Evolutionary conservation across 92 coral and sea anemone genomes (phyloP).

Genomic region (Zoanthus sociatus): DNA sequence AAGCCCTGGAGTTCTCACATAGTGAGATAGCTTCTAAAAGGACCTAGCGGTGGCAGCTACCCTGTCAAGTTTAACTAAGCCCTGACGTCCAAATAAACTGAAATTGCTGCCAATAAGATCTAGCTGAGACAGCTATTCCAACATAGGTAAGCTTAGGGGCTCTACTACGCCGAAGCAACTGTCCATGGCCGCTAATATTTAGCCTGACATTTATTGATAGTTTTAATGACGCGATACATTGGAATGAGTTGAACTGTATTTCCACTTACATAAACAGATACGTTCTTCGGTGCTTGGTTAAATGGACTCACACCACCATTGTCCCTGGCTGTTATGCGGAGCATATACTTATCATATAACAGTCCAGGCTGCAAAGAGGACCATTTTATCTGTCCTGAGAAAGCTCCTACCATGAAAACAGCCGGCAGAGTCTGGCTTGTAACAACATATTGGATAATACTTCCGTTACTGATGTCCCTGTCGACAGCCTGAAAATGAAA

Average conservation of each 20-base stretch:
- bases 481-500: conserved; percentile 76
- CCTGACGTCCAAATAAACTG: background rate
- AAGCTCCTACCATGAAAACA: conserved; percentile 49
- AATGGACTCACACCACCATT: conserved; percentile 67
- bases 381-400: conserved; percentile 69
- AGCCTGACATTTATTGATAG: too few relatives aligned
- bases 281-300: conserved; percentile 60
- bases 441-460: conserved; percentile 61
- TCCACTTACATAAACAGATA: conserved; percentile 70
- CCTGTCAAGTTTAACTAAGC: background rate
- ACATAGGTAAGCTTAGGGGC: too few relatives aligned
- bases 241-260: background rate
- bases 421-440: conserved; percentile 58
- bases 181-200: too few relatives aligned
- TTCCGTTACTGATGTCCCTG: conserved; percentile 69
- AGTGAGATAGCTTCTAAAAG: too few relatives aligned
- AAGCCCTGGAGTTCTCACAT: too few relatives aligned
- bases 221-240: too few relatives aligned
- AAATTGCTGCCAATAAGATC: too few relatives aligned
- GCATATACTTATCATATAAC: conserved; percentile 24
- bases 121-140: too few relatives aligned
- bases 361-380: conserved; percentile 35
- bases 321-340: conserved; percentile 72
- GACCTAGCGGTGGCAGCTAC: too few relatives aligned
- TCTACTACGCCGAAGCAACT: too few relatives aligned